Conservation (phyloP, 1,140 invertebrate species). For the Adoxophyes honmai region DNA sequence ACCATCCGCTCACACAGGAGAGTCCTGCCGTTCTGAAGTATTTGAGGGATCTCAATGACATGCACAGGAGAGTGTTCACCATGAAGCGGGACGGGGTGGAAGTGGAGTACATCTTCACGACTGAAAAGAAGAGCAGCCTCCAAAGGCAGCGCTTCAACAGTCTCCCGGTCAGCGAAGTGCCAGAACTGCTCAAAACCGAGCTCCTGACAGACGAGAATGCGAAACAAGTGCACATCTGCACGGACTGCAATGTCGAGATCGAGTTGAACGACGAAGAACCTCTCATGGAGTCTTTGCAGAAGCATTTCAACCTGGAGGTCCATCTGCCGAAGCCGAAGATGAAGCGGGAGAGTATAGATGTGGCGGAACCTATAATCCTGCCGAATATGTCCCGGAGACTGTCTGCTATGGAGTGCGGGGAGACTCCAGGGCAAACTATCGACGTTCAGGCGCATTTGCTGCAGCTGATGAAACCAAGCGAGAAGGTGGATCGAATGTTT, state of each 20-base stretch:
- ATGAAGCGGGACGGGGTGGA: constrained; percentile 54
- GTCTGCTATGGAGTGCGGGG: constrained; percentile 56
- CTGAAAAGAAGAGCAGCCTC: constrained; percentile 63
- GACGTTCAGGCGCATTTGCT: constrained; percentile 26
- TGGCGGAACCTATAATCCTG: constrained; percentile 55
- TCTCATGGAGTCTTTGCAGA: constrained; percentile 63
- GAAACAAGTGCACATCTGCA: constrained; percentile 65
- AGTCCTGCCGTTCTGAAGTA: constrained; percentile 43
- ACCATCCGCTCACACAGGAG: constrained; percentile 47
- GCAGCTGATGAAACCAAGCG: constrained; percentile 46
- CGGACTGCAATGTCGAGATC: constrained; percentile 62
- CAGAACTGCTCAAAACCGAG: constrained; percentile 60
- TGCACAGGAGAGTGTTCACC: constrained; percentile 51
- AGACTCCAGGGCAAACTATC: constrained; percentile 38
- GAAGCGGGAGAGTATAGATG: constrained; percentile 64
- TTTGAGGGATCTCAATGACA: constrained; percentile 47
- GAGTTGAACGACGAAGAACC: constrained; percentile 61
- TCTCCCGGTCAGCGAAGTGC: constrained; percentile 62
- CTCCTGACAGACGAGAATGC: constrained; percentile 47
- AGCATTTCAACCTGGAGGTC: constrained; percentile 58
- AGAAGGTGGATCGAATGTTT: constrained; percentile 53
- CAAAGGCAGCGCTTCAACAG: constrained; percentile 68
- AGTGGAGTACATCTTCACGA: constrained; percentile 69
- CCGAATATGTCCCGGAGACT: constrained; percentile 65
- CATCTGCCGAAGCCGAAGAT: constrained; percentile 51